Conservation (phyloP, 2,888 invertebrate species). For the Eristalis tenax region DNA sequence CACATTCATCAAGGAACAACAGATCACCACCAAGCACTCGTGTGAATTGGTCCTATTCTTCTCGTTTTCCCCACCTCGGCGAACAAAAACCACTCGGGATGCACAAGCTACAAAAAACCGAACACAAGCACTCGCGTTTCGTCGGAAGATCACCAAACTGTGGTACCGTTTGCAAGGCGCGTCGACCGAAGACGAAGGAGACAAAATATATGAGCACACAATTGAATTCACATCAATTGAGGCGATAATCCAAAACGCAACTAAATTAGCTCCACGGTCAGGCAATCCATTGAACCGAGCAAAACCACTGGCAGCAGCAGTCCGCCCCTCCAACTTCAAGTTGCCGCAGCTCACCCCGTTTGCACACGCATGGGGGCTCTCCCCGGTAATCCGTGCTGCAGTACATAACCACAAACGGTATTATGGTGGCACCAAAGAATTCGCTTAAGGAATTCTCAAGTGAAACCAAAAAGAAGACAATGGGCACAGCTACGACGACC, state of each 20-base stretch:
- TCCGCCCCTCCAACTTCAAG: not conserved
- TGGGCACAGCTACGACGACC: constrained; percentile 20
- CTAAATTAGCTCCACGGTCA: constrained; percentile 68
- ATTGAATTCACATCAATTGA: constrained; percentile 72
- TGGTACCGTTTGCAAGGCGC: not conserved
- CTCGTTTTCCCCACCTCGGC: not conserved
- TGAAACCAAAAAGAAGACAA: constrained; percentile 10
- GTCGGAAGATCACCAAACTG: not conserved
- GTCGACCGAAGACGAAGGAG: not conserved
- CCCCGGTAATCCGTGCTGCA: constrained; percentile 24
- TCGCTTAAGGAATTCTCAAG: constrained; percentile 52
- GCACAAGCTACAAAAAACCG: not conserved
- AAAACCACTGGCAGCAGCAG: constrained; percentile 32
- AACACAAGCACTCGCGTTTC: not conserved
- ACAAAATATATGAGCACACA: constrained; percentile 33
- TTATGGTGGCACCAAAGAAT: constrained; percentile 49
- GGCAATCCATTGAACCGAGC: constrained; percentile 66
- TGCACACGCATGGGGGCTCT: constrained; percentile 9
- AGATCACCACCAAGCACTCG: constrained; percentile 31
- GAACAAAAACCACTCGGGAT: not conserved
- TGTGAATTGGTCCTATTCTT: not conserved
- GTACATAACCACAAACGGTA: constrained; percentile 34
- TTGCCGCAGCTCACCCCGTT: not conserved
- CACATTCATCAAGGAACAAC: constrained; percentile 44
- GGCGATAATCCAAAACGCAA: constrained; percentile 72